phyloP scores from a whole-genome alignment of 2,113 vertebrate genomes.

The Syrrhaptes paradoxus region DNA sequence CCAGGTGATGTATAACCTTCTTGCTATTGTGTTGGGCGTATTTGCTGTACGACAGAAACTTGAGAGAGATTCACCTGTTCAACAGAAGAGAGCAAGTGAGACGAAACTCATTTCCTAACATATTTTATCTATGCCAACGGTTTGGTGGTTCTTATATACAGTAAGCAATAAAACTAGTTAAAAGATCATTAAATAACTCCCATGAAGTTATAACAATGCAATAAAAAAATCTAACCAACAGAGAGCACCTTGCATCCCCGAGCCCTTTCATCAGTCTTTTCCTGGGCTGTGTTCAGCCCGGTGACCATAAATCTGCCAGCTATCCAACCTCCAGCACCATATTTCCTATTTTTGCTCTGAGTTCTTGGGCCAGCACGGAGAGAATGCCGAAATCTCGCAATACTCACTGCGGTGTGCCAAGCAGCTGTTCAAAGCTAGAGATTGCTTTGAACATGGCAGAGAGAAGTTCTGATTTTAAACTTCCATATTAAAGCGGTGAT shows the following conservation, averaged over 20 bases:
- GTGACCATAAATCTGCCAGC: background rate
- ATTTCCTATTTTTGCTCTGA: background rate
- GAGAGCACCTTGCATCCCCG: background rate
- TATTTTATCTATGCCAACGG: background rate
- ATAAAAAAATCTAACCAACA: slow-evolving; percentile 8
- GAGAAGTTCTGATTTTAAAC: slow-evolving; percentile 55
- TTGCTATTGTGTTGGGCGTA: background rate
- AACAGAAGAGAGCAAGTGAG: background rate
- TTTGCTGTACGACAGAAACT: background rate
- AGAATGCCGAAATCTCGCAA: background rate
- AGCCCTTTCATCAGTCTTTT: slow-evolving; percentile 26
- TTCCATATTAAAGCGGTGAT: slow-evolving; percentile 39
- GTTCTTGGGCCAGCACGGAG: background rate
- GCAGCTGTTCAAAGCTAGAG: slow-evolving; percentile 37
- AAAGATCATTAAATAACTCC: slow-evolving; percentile 46
- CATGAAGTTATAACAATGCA: slow-evolving; percentile 26
- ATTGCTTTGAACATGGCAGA: slow-evolving; percentile 57
- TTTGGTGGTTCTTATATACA: slow-evolving; percentile 17
- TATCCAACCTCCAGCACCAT: background rate
- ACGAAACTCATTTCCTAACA: background rate
- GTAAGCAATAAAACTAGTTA: slow-evolving; percentile 53
- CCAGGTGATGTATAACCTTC: background rate
- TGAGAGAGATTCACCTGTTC: background rate
- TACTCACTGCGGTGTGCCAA: background rate
- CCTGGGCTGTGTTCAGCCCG: background rate